These are phyloP conservation scores for Seira ritae DNA, from an alignment of 2,888 invertebrate species.

Conservation along the genomic window DNA sequence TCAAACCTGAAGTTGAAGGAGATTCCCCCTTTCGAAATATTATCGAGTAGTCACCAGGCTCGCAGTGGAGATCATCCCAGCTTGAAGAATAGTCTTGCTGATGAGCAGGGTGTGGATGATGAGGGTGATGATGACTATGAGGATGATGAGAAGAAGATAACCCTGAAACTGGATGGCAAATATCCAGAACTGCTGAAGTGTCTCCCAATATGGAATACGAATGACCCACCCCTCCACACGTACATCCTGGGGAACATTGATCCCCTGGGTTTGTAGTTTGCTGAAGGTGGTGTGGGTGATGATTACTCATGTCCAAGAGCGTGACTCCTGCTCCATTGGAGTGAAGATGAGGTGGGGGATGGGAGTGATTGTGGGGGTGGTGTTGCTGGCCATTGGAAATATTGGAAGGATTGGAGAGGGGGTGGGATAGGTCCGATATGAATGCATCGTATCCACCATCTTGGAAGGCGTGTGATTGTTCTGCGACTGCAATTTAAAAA, in stretches of 20 bases:
- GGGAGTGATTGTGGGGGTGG: slow-evolving; percentile 19
- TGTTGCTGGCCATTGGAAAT: not conserved
- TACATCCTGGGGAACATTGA: slow-evolving; percentile 58
- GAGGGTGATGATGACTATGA: slow-evolving; percentile 33
- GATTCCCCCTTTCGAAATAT: slow-evolving; percentile 68
- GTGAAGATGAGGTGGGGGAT: slow-evolving; percentile 22
- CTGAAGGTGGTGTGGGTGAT: slow-evolving; percentile 24
- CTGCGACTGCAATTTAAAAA: slow-evolving; percentile 58
- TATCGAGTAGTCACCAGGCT: slow-evolving; percentile 63
- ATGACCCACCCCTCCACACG: slow-evolving; percentile 33
- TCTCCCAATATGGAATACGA: slow-evolving; percentile 16
- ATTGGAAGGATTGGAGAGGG: not conserved
- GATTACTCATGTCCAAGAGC: slow-evolving; percentile 49
- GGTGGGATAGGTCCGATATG: slow-evolving; percentile 60
- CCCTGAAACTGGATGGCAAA: not conserved
- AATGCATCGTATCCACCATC: slow-evolving; percentile 69
- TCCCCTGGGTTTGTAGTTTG: not conserved
- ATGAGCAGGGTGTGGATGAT: slow-evolving; percentile 7
- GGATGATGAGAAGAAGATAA: slow-evolving; percentile 2
- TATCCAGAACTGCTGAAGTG: not conserved
- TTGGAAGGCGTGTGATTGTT: slow-evolving; percentile 65
- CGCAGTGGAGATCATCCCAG: slow-evolving; percentile 71
- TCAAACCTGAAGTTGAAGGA: slow-evolving; percentile 69
- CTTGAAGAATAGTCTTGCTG: slow-evolving; percentile 43
- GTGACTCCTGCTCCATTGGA: not conserved